These are phyloP conservation scores for Chascanopsetta lugubris DNA, from an alignment of 2,113 vertebrate species.

Conservation along the genomic window DNA sequence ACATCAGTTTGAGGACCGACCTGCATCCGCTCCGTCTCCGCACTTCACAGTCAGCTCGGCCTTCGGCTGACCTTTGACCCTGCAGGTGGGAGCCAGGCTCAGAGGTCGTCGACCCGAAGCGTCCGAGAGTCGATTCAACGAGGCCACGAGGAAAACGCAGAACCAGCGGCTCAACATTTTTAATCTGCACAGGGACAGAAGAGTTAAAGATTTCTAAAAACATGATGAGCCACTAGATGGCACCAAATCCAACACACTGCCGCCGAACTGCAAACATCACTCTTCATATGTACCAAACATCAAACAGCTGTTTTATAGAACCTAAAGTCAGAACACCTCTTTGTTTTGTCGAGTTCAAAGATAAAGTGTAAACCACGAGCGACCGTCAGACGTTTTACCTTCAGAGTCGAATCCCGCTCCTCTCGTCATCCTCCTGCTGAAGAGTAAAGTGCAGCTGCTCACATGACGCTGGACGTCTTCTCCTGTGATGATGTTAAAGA, in stretches of 20 bases:
- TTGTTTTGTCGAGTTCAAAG: no score
- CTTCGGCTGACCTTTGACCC: conserved; percentile 38
- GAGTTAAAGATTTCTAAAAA: conserved; percentile 1
- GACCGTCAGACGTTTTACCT: no score
- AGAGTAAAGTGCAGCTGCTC: conserved; percentile 77
- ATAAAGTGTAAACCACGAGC: no score
- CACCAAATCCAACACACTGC: no score
- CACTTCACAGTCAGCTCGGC: conserved; percentile 61
- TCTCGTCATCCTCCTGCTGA: no score
- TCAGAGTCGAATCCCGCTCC: no score
- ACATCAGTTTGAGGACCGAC: conserved; percentile 56
- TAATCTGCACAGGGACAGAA: conserved; percentile 36
- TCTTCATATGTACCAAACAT: no score
- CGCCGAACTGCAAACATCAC: no score
- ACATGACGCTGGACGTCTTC: conserved; percentile 75
- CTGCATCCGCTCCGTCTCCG: conserved; percentile 33
- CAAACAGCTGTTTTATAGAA: no score
- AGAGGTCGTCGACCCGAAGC: not conserved
- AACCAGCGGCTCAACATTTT: conserved; percentile 63
- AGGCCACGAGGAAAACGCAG: conserved; percentile 24
- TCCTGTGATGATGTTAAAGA: conserved; percentile 76
- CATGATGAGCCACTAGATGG: no score
- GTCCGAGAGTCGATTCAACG: not conserved
- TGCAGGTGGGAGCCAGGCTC: conserved; percentile 27
- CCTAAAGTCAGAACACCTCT: no score